Percentiles rank a stretch among this genome's conserved stretches.
phyloP scores from a whole-genome alignment of 2,888 invertebrate species.

The Trichogramma dendrolimi region DNA sequence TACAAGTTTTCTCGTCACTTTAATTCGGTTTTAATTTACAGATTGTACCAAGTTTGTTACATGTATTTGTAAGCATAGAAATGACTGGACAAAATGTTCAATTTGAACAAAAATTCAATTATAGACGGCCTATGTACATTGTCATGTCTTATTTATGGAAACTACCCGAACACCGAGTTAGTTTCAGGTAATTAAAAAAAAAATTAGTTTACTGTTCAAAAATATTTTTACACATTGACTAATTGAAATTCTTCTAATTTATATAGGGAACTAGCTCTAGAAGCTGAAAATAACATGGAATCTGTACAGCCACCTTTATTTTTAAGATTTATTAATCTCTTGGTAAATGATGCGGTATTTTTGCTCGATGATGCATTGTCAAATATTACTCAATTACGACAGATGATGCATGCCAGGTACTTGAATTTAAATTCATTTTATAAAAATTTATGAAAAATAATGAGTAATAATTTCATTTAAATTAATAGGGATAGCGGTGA shows the following conservation, averaged over 20 bases:
- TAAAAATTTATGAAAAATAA: background rate
- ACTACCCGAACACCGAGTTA: constrained; percentile 70
- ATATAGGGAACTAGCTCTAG: constrained; percentile 65
- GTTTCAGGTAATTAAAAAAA: constrained; percentile 62
- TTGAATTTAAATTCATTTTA: constrained; percentile 2
- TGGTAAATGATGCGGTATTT: constrained; percentile 97
- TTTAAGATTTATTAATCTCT: constrained; percentile 88
- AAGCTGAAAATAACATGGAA: constrained; percentile 85
- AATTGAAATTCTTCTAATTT: constrained; percentile 13
- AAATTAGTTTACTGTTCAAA: constrained; percentile 6
- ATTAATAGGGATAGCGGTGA: constrained; percentile 64
- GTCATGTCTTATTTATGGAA: constrained; percentile 91
- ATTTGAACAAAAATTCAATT: constrained; percentile 96
- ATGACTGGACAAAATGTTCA: constrained; percentile 95
- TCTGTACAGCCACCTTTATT: constrained; percentile 87
- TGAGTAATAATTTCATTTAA: constrained; percentile 8
- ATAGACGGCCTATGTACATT: constrained; percentile 90
- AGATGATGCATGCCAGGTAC: constrained; percentile 73
- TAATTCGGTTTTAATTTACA: constrained; percentile 48
- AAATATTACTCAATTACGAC: constrained; percentile 83
- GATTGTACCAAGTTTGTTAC: constrained; percentile 74
- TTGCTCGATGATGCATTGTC: constrained; percentile 86
- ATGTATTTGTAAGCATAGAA: constrained; percentile 96
- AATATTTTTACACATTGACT: constrained; percentile 10
- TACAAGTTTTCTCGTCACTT: background rate